Evolutionary conservation across 2,888 invertebrate species (phyloP).

Genomic region (Phyllotreta striolata): DNA sequence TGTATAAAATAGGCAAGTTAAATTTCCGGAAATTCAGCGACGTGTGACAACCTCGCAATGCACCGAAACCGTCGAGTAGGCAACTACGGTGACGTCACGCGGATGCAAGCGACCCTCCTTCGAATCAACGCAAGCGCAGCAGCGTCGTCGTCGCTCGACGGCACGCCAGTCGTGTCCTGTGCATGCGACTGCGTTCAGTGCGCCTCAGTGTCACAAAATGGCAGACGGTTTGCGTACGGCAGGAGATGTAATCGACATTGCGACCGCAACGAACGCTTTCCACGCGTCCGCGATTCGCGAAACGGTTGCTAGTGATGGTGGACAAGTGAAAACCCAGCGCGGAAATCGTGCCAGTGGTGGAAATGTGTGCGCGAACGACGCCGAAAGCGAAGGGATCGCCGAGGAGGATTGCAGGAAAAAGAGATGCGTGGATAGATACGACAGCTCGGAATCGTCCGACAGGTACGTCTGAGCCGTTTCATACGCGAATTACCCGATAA

Average conservation of each 20-base stretch:
- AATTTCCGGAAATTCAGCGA: slow-evolving; percentile 9
- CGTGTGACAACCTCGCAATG: slow-evolving; percentile 30
- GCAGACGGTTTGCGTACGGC: slow-evolving; percentile 79
- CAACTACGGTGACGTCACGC: slow-evolving; percentile 53
- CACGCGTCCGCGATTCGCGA: slow-evolving; percentile 58
- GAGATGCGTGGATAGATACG: slow-evolving; percentile 89
- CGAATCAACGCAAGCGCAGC: slow-evolving; percentile 29
- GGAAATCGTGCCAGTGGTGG: slow-evolving; percentile 57
- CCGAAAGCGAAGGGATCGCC: slow-evolving; percentile 54
- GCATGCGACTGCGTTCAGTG: slow-evolving; percentile 30
- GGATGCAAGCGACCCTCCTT: slow-evolving; percentile 44
- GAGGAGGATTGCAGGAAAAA: slow-evolving; percentile 74
- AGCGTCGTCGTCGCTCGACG: slow-evolving; percentile 1
- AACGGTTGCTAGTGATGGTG: slow-evolving; percentile 61
- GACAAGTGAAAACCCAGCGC: slow-evolving; percentile 63
- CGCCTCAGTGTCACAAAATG: slow-evolving; percentile 71
- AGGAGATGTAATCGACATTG: slow-evolving; percentile 65
- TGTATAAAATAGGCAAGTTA: neutral
- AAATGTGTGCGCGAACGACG: slow-evolving; percentile 46
- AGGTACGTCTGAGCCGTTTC: slow-evolving; percentile 66
- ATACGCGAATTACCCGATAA: slow-evolving; percentile 34
- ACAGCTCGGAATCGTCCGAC: slow-evolving; percentile 94
- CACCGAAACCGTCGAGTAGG: slow-evolving; percentile 39
- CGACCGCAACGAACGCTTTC: slow-evolving; percentile 66
- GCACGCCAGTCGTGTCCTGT: no score